Percentiles rank a stretch among this genome's conserved stretches.
These are phyloP conservation scores for Cheilosia impressa DNA, from an alignment of 2,888 invertebrate species.

Conservation along the genomic window DNA sequence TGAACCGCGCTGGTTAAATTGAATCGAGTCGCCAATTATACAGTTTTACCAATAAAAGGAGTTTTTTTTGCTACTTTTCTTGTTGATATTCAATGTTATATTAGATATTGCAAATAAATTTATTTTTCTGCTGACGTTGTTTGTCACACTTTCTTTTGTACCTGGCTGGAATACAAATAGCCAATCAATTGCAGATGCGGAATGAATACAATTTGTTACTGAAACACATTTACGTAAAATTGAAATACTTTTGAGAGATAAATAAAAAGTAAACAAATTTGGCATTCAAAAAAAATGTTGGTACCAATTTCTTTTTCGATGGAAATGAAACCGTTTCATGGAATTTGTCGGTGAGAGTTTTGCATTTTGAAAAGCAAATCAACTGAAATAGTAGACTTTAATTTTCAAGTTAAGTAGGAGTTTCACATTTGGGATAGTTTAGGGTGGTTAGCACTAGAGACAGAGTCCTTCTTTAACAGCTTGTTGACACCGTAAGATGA, in stretches of 20 bases:
- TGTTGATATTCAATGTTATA: not conserved
- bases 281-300: constrained; percentile 9
- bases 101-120: not conserved
- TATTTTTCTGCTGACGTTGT: constrained; percentile 33
- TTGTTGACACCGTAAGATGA: too few relatives aligned
- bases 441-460: too few relatives aligned
- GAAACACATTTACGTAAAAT: constrained; percentile 24
- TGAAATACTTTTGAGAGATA: constrained; percentile 24
- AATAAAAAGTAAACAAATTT: constrained; percentile 27
- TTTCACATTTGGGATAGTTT: not conserved
- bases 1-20: constrained; percentile 20
- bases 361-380: not conserved
- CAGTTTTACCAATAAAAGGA: constrained; percentile 9
- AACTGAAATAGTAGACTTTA: too few relatives aligned
- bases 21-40: constrained; percentile 38
- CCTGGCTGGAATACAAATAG: constrained; percentile 34
- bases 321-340: constrained; percentile 26
- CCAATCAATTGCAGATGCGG: constrained; percentile 32
- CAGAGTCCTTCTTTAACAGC: too few relatives aligned
- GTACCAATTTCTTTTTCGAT: constrained; percentile 45
- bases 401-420: constrained; percentile 20
- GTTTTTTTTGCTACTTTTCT: not conserved
- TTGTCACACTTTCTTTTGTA: constrained; percentile 64
- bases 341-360: constrained; percentile 48
- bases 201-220: constrained; percentile 32